Percentiles rank a stretch among this genome's conserved stretches.
Evolutionary conservation across 2,888 invertebrate genomes (phyloP).

Genomic region (Microdon myrmicae): DNA sequence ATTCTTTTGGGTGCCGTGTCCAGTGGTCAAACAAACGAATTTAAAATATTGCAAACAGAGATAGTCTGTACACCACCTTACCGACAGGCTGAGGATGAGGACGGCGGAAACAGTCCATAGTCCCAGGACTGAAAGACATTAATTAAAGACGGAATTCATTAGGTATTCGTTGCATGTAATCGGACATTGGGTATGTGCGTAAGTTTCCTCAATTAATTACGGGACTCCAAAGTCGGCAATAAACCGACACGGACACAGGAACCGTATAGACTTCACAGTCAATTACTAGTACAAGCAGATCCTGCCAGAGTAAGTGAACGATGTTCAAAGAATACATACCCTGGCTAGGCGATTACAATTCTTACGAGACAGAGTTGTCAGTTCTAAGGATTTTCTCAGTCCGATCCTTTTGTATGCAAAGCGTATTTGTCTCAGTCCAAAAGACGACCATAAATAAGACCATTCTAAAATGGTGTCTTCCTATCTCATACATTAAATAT

Average conservation of each 20-base stretch:
- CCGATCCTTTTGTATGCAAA: conserved; percentile 39
- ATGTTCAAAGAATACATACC: conserved; percentile 27
- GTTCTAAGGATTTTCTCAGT: conserved; percentile 34
- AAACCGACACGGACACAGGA: conserved; percentile 3
- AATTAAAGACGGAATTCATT: conserved; percentile 83
- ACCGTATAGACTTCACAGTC: conserved; percentile 50
- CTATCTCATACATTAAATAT: conserved; percentile 49
- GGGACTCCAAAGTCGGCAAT: conserved; percentile 26
- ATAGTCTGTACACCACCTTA: too few species aligned
- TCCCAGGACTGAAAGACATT: conserved; percentile 67
- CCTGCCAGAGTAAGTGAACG: conserved; percentile 40
- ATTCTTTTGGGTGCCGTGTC: too few species aligned
- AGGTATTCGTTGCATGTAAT: conserved; percentile 64
- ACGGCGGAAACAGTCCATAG: too few species aligned
- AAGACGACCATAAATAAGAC: conserved; percentile 29
- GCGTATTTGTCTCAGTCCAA: conserved; percentile 19
- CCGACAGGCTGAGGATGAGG: too few species aligned
- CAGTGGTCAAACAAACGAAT: too few species aligned
- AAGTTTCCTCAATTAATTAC: conserved; percentile 56
- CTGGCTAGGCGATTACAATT: not conserved
- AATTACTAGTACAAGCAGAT: conserved; percentile 40
- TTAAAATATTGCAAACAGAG: too few species aligned
- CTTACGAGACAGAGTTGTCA: conserved; percentile 14
- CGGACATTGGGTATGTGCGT: conserved; percentile 53
- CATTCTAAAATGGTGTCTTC: conserved; percentile 15